These are phyloP conservation scores for Drosophila kanapiae DNA, from an alignment of 1,140 invertebrate species.

Conservation along the genomic window DNA sequence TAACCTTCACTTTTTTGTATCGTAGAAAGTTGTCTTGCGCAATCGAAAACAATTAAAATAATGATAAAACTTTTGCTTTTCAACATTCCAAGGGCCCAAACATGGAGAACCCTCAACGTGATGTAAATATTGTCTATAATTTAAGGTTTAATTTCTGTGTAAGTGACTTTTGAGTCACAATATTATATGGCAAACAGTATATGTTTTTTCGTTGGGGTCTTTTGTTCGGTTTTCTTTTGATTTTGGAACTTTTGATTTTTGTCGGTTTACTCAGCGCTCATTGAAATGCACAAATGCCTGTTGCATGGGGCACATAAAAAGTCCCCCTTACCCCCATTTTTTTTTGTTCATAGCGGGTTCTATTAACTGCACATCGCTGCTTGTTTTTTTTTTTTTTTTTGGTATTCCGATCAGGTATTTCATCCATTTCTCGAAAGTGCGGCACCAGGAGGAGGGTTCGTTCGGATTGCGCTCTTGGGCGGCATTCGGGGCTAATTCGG, in stretches of 20 bases:
- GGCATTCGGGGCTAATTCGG: slow-evolving; percentile 36
- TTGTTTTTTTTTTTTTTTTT: neutral
- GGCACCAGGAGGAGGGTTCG: neutral
- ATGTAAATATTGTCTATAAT: slow-evolving; percentile 38
- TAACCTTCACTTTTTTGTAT: neutral
- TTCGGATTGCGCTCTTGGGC: neutral
- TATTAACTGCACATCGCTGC: slow-evolving; percentile 67
- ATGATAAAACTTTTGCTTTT: slow-evolving; percentile 68
- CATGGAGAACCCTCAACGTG: slow-evolving; percentile 44
- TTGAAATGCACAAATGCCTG: slow-evolving; percentile 73
- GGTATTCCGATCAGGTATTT: slow-evolving; percentile 44
- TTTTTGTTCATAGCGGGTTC: slow-evolving; percentile 67
- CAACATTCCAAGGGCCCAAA: slow-evolving; percentile 36
- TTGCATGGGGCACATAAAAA: slow-evolving; percentile 57
- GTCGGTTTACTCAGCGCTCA: slow-evolving; percentile 54
- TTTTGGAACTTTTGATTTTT: slow-evolving; percentile 26
- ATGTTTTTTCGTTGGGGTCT: slow-evolving; percentile 1
- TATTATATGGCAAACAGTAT: neutral
- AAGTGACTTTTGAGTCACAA: slow-evolving; percentile 26
- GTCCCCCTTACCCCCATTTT: neutral
- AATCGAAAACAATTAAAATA: slow-evolving; percentile 1
- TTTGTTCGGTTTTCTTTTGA: slow-evolving; percentile 46
- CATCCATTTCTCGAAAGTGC: slow-evolving; percentile 21
- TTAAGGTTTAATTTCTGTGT: slow-evolving; percentile 10
- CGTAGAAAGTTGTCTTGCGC: slow-evolving; percentile 50